Evolutionary conservation across 2,888 invertebrate genomes (phyloP), one percentile per base, ranked within the genome.

Genomic region (Drosophila stalkeri): DNA sequence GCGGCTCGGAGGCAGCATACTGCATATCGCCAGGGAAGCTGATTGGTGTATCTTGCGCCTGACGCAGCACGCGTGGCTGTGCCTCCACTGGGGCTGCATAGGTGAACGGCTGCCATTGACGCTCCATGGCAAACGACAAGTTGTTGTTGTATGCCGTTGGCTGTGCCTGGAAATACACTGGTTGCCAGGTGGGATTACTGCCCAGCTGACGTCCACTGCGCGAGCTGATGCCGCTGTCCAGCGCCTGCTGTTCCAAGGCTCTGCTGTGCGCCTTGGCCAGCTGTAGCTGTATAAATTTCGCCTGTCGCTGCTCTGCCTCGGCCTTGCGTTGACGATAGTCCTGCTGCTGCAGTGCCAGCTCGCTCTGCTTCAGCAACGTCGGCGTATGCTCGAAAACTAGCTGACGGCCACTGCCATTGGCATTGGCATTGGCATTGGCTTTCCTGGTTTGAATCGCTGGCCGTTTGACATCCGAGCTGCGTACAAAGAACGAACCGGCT

Each of bases 311-410:
- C 46, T 89, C 86, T 0, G 84, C 84, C 14, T 88, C 88, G 0
- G 76, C 77, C 57, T 77, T 86, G 41, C 91, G 89, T 31, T 82
- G 78, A 0, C 83, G 77, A 55, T 86, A 91, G 9, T 80, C 83
- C 51, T 82, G 86, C 9, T 77, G 61, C 64, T 89, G 82, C 31
- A 68, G 82, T 6, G 72, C 72, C 65, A 92, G 62, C 51, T 90
- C 85, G n/a, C 73, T 85, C 61, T 92, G 91, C 64, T 91, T 85
- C 6, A 92, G 71, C 52, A 91, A 49, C 8, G 89, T 77, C 6
- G 84, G 90, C 20, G 91, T 90, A 44, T 91, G 92, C 61, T 81
- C 75, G 18, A 92, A 89, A 47, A 56, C 67, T 14, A 89, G 51
- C 49, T 91, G 79, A 2, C 77, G 70, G 23, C 86, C 91, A 9